These are phyloP conservation scores for Neoniphon sammara DNA, from an alignment of 2,797 vertebrate genomes.

Conservation along the genomic window DNA sequence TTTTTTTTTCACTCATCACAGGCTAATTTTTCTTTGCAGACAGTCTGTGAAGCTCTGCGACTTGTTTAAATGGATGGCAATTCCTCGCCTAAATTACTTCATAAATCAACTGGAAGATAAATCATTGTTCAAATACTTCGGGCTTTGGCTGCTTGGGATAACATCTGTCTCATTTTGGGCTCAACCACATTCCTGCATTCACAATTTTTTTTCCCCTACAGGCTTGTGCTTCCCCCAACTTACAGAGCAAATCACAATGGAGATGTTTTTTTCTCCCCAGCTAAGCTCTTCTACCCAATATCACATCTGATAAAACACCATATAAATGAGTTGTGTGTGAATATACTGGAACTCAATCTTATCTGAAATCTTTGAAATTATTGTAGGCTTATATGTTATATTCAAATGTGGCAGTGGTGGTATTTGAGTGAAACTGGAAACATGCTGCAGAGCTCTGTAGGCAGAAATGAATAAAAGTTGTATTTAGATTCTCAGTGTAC, in stretches of 20 bases:
- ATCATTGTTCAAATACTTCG: constrained; percentile 40
- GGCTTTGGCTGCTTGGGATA: constrained; percentile 35
- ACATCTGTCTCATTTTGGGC: constrained; percentile 58
- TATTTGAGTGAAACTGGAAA: neutral
- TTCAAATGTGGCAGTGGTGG: neutral
- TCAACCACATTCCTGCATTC: constrained; percentile 6
- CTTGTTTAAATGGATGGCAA: constrained; percentile 42
- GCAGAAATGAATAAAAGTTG: too few relatives aligned
- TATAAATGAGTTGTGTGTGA: neutral
- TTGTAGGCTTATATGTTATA: neutral
- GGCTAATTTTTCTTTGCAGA: constrained; percentile 49
- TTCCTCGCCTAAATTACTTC: constrained; percentile 46
- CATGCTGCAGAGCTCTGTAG: neutral
- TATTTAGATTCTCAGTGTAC: neutral
- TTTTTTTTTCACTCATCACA: constrained; percentile 38
- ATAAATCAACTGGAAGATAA: constrained; percentile 55
- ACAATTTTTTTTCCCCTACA: constrained; percentile 2
- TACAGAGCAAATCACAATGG: constrained; percentile 18
- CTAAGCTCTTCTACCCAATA: neutral
- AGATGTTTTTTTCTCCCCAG: constrained; percentile 9
- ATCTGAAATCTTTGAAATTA: neutral
- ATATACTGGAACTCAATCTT: neutral
- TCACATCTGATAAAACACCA: neutral
- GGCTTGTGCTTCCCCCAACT: constrained; percentile 7
- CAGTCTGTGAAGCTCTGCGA: constrained; percentile 33